These are phyloP conservation scores for Lepus americanus DNA, from an alignment of 2,113 vertebrate species.

Conservation along the genomic window DNA sequence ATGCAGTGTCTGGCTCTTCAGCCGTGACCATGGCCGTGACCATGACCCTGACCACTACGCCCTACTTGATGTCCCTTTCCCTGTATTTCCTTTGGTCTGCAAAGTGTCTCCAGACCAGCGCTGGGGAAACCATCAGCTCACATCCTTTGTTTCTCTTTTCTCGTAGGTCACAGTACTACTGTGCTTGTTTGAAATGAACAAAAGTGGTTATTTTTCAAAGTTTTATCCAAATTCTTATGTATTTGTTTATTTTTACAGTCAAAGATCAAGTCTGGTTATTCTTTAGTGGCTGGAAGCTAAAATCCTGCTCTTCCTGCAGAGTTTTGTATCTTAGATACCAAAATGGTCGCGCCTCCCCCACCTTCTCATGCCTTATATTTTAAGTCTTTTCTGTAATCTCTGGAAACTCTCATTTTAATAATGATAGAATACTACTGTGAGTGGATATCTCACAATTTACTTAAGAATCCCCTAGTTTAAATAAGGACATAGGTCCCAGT, in stretches of 20 bases:
- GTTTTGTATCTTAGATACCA: neutral
- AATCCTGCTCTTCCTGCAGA: neutral
- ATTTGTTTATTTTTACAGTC: neutral
- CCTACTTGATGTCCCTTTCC: no score
- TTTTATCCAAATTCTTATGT: neutral
- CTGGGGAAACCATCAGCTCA: neutral
- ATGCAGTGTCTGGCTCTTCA: neutral
- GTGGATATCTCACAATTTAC: conserved; percentile 25
- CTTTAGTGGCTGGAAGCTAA: neutral
- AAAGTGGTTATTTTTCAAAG: neutral
- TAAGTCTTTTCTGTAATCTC: conserved; percentile 13
- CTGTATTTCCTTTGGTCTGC: neutral
- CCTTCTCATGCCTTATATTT: neutral
- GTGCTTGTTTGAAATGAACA: neutral
- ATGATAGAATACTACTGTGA: neutral
- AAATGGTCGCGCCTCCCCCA: no score
- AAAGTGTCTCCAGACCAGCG: neutral
- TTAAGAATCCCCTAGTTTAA: conserved; percentile 20
- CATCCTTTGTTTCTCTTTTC: neutral
- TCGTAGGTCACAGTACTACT: neutral
- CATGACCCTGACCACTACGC: no score
- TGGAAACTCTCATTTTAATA: conserved; percentile 25
- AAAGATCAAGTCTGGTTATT: neutral
- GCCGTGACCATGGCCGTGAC: no score
- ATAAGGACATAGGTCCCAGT: neutral